Conservation (phyloP, 1,140 invertebrate genomes). For the Drosophila willistoni region DNA sequence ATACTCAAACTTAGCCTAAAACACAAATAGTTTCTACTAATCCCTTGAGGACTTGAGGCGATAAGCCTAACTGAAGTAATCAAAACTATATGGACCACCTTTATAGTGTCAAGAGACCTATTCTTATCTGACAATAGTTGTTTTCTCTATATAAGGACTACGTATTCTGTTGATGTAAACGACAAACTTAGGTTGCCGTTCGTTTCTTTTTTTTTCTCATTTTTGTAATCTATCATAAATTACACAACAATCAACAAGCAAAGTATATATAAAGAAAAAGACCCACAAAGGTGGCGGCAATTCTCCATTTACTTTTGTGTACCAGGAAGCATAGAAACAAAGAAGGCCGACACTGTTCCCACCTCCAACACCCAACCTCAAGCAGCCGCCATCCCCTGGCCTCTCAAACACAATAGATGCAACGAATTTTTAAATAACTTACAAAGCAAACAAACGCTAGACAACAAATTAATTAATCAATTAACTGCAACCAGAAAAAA, state of each 20-base stretch:
- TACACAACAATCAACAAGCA: slow-evolving; percentile 43
- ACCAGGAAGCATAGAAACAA: slow-evolving; percentile 2
- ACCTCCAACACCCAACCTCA: too few relatives aligned
- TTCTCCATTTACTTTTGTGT: slow-evolving; percentile 5
- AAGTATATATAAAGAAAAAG: slow-evolving; percentile 17
- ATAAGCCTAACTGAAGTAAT: too few relatives aligned
- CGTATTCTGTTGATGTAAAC: too few relatives aligned
- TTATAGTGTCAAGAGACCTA: too few relatives aligned
- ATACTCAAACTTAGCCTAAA: too few relatives aligned
- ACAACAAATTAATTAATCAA: slow-evolving; percentile 60
- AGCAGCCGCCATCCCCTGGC: not conserved
- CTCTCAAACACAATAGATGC: not conserved
- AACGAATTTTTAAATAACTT: slow-evolving; percentile 4
- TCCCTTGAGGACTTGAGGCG: too few relatives aligned
- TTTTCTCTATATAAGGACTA: too few relatives aligned
- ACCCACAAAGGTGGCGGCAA: slow-evolving; percentile 1
- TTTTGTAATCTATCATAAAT: not conserved
- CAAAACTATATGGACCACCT: too few relatives aligned
- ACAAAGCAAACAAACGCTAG: slow-evolving; percentile 16
- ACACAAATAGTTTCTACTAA: too few relatives aligned
- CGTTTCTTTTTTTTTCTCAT: too few relatives aligned
- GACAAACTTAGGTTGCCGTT: too few relatives aligned
- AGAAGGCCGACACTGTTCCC: not conserved
- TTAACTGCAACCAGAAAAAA: slow-evolving; percentile 12
- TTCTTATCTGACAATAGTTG: too few relatives aligned